Conservation (phyloP, 2,888 invertebrate species). For the Metacarcinus magister region DNA sequence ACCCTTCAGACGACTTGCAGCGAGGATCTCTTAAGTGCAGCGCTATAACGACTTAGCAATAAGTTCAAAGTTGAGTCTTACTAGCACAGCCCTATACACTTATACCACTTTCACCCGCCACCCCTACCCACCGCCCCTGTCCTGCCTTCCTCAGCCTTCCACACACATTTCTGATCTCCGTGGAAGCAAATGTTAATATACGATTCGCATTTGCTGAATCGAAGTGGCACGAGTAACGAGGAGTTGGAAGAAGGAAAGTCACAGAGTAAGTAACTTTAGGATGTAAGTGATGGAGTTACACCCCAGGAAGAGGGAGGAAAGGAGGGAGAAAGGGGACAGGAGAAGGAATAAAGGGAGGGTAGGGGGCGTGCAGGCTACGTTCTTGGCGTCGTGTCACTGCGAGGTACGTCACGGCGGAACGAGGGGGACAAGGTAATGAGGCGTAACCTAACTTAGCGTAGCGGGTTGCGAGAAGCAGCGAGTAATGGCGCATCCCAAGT, state of each 20-base stretch:
- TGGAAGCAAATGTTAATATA: constrained; percentile 30
- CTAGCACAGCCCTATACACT: background rate
- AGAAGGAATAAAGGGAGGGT: background rate
- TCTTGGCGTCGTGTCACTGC: background rate
- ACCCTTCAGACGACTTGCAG: background rate
- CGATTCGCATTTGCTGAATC: constrained; percentile 30
- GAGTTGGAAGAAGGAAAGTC: background rate
- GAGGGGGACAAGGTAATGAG: background rate
- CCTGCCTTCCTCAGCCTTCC: background rate
- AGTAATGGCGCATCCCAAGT: constrained; percentile 26
- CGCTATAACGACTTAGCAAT: background rate
- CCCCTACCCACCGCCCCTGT: background rate
- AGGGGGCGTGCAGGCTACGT: background rate
- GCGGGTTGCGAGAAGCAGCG: background rate
- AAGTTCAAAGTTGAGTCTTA: background rate
- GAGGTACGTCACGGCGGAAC: background rate
- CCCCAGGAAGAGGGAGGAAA: background rate
- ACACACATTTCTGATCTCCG: constrained; percentile 45
- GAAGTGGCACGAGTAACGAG: constrained; percentile 16
- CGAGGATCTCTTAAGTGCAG: background rate
- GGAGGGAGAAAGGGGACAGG: background rate
- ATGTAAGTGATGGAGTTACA: constrained; percentile 7
- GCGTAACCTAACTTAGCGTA: background rate
- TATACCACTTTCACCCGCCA: background rate
- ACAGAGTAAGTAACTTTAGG: constrained; percentile 8